These are phyloP conservation scores for Xiphydria camelus DNA, from an alignment of 2,888 invertebrate species.

Conservation along the genomic window DNA sequence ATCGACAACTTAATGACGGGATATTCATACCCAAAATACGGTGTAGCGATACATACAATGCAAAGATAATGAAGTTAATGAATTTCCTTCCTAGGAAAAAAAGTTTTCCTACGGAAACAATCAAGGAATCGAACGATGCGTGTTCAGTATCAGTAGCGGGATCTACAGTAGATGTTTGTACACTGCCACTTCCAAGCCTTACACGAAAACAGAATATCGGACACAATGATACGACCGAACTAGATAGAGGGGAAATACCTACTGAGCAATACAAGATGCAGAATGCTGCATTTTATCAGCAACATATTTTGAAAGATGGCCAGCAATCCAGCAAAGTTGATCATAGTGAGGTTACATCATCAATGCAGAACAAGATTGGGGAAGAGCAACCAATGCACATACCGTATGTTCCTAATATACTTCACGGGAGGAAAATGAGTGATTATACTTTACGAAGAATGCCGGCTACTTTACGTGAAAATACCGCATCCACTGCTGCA, in stretches of 20 bases:
- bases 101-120: conserved; percentile 41
- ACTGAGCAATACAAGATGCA: too few relatives aligned
- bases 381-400: conserved; percentile 24
- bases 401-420: conserved; percentile 29
- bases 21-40: too few relatives aligned
- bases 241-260: too few relatives aligned
- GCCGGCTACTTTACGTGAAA: too few relatives aligned
- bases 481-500: too few relatives aligned
- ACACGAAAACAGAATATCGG: conserved; percentile 14
- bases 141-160: too few relatives aligned
- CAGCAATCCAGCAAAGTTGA: conserved; percentile 12
- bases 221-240: conserved; percentile 27
- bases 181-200: too few relatives aligned
- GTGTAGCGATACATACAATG: too few relatives aligned
- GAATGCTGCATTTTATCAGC: conserved; percentile 21
- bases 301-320: conserved; percentile 17
- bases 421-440: not conserved
- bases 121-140: too few relatives aligned
- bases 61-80: too few relatives aligned
- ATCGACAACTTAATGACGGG: too few relatives aligned
- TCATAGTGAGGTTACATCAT: conserved; percentile 13
- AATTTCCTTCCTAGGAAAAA: conserved; percentile 37
- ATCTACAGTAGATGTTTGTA: too few relatives aligned
- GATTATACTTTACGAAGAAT: not conserved
- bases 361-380: conserved; percentile 7